Evolutionary conservation across 1,140 invertebrate species (phyloP).

Genomic region (Hydropsyche tenuis): DNA sequence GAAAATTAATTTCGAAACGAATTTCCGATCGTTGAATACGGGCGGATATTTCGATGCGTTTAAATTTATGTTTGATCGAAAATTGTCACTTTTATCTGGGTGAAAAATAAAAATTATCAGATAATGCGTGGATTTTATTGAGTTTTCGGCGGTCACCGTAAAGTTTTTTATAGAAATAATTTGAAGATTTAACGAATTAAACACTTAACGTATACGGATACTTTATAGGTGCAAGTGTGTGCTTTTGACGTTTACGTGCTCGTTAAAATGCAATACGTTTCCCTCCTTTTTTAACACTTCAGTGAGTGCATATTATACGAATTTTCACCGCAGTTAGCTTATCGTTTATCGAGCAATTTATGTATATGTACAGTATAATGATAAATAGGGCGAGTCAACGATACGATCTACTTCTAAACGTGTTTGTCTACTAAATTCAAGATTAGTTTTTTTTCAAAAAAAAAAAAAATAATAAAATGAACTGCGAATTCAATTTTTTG

Average conservation of each 20-base stretch:
- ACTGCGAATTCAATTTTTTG: neutral
- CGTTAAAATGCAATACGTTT: conserved; percentile 18
- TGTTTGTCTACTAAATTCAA: conserved; percentile 27
- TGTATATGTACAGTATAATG: neutral
- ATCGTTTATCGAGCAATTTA: neutral
- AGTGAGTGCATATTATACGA: neutral
- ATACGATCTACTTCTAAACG: conserved; percentile 23
- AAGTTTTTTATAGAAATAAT: conserved; percentile 2
- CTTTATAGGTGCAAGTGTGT: conserved; percentile 13
- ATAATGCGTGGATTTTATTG: conserved; percentile 13
- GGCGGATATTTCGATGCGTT: no score
- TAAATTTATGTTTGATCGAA: no score
- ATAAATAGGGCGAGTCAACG: conserved; percentile 19
- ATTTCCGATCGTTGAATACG: no score
- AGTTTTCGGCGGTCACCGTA: neutral
- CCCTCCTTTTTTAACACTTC: conserved; percentile 6
- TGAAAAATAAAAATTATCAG: neutral
- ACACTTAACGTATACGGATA: neutral
- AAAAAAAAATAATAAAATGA: conserved; percentile 15
- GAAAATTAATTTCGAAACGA: no score
- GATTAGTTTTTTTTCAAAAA: neutral
- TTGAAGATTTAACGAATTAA: conserved; percentile 16
- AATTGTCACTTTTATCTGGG: no score
- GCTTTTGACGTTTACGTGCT: conserved; percentile 13
- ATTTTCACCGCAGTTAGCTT: neutral